These are phyloP conservation scores for Podabrus alpinus DNA, from an alignment of 2,888 invertebrate genomes.

Conservation along the genomic window DNA sequence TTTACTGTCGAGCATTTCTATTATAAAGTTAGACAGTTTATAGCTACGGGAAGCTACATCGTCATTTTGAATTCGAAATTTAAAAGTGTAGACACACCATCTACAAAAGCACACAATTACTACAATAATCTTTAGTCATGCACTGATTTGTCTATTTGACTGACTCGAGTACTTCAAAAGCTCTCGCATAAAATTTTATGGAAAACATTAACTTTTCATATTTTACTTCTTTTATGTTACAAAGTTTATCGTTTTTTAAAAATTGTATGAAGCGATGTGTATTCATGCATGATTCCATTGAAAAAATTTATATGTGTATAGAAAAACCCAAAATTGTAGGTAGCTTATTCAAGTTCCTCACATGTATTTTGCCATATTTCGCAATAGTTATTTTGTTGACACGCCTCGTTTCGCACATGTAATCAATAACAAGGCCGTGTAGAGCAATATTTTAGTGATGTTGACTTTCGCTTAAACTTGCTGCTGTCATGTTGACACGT, in stretches of 20 bases:
- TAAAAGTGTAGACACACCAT: background rate
- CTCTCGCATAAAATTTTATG: background rate
- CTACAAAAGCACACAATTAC: background rate
- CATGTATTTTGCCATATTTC: conserved; percentile 2
- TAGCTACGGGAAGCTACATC: background rate
- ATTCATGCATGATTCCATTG: conserved; percentile 1
- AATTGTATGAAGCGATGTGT: background rate
- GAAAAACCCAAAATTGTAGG: background rate
- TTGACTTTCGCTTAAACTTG: conserved; percentile 34
- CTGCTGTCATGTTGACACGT: conserved; percentile 37
- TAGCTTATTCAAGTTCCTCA: background rate
- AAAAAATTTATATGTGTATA: background rate
- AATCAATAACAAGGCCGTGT: conserved; percentile 28
- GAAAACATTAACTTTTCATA: background rate
- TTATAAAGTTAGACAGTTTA: background rate
- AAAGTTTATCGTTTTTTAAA: background rate
- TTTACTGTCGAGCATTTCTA: background rate
- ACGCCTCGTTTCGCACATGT: conserved; percentile 24
- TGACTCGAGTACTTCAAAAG: background rate
- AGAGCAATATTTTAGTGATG: conserved; percentile 32
- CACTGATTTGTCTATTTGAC: background rate
- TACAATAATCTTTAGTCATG: background rate
- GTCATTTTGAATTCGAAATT: background rate
- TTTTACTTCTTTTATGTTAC: background rate
- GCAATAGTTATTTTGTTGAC: conserved; percentile 23